Evolutionary conservation across 2,888 invertebrate genomes (phyloP).

Genomic region (Rosalia funebris): DNA sequence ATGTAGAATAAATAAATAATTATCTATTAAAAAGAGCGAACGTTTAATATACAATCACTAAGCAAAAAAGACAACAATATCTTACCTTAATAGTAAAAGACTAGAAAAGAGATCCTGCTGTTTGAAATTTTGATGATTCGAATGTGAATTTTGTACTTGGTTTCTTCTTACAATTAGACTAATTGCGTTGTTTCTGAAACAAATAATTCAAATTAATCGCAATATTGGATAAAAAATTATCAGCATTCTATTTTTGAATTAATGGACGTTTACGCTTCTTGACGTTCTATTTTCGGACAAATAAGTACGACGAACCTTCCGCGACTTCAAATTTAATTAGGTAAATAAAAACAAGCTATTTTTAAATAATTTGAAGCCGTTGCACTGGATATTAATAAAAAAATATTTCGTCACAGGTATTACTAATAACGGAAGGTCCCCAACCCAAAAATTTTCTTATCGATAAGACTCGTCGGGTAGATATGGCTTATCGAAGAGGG

Average conservation of each 20-base stretch:
- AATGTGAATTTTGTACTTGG: neutral
- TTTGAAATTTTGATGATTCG: neutral
- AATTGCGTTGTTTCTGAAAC: conserved; percentile 10
- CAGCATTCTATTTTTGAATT: neutral
- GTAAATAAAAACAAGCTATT: neutral
- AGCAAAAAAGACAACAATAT: neutral
- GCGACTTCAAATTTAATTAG: neutral
- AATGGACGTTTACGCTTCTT: neutral
- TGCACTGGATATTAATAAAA: too few species aligned
- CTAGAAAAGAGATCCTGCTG: conserved; percentile 2
- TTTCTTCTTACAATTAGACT: neutral
- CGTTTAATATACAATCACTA: too few species aligned
- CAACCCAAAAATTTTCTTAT: too few species aligned
- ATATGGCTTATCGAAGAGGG: too few species aligned
- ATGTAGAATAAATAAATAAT: too few species aligned
- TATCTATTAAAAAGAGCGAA: too few species aligned
- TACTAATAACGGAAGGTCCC: too few species aligned
- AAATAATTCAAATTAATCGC: neutral
- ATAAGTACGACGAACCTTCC: neutral
- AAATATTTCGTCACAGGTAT: too few species aligned
- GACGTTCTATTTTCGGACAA: neutral
- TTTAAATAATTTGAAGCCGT: too few species aligned
- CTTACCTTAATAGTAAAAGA: conserved; percentile 8
- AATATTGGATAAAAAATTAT: neutral
- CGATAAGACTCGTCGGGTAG: too few species aligned